Evolutionary conservation across 2,888 invertebrate genomes (phyloP).

Genomic region (Sesia bembeciformis): DNA sequence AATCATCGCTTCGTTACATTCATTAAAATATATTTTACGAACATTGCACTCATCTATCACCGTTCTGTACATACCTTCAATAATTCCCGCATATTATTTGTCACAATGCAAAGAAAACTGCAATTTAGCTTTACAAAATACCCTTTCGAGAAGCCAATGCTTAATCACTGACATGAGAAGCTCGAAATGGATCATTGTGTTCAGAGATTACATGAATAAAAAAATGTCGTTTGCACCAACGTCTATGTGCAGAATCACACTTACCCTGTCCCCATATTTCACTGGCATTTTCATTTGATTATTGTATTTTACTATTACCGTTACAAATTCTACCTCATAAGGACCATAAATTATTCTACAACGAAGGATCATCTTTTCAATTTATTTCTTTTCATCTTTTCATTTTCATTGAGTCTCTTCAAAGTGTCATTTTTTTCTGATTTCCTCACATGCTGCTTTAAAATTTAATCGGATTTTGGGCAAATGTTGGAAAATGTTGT

Average conservation of each 20-base stretch:
- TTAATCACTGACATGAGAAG: conserved; percentile 29
- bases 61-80: conserved; percentile 37
- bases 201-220: conserved; percentile 59
- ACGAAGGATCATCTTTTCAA: not conserved
- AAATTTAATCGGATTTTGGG: conserved; percentile 46
- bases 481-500: conserved; percentile 26
- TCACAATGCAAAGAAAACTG: conserved; percentile 39
- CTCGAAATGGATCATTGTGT: conserved; percentile 48
- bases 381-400: not conserved
- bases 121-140: conserved; percentile 25
- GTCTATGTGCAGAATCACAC: conserved; percentile 58
- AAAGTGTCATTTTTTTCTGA: conserved; percentile 41
- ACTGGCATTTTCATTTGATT: conserved; percentile 50
- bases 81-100: conserved; percentile 31
- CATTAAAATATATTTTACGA: conserved; percentile 42
- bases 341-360: not conserved
- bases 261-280: conserved; percentile 57
- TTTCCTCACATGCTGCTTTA: conserved; percentile 70
- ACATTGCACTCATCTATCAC: conserved; percentile 43
- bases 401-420: not conserved
- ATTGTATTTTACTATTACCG: conserved; percentile 4
- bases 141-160: conserved; percentile 27
- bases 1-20: conserved; percentile 51
- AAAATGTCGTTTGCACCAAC: conserved; percentile 64
- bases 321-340: not conserved